phyloP scores from a whole-genome alignment of 2,797 vertebrate species.

The Cuniculus paca region DNA sequence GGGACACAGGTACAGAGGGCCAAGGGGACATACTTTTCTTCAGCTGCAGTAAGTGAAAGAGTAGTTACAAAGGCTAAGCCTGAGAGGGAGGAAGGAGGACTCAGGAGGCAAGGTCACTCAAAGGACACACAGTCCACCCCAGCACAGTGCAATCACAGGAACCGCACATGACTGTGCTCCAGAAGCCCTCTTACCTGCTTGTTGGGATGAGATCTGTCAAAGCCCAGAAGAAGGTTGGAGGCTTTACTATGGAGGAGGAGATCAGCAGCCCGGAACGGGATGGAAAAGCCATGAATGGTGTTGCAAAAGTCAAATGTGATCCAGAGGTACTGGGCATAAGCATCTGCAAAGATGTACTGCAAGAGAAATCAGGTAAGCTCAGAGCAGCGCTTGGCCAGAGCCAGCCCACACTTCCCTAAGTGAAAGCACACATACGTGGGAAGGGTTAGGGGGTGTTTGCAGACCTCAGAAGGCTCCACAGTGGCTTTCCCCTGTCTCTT shows the following conservation, averaged over 20 bases:
- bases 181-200: conserved; percentile 91
- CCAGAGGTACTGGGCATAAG: conserved; percentile 95
- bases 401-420: not conserved
- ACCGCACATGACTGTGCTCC: not conserved
- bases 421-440: accelerated
- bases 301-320: conserved; percentile 97
- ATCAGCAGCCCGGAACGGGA: conserved; percentile 96
- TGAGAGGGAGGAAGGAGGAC: not conserved
- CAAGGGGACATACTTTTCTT: not conserved
- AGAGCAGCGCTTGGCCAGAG: not conserved
- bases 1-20: not conserved
- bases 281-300: conserved; percentile 92
- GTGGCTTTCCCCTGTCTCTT: not conserved
- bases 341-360: conserved; percentile 97
- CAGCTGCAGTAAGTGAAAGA: conserved; percentile 27
- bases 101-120: not conserved
- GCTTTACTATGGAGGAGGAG: conserved; percentile 94
- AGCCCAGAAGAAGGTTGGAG: conserved; percentile 94
- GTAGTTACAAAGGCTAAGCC: conserved; percentile 14
- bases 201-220: conserved; percentile 95
- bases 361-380: not conserved
- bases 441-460: too few species aligned
- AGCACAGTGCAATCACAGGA: not conserved
- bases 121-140: not conserved
- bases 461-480: accelerated